Conservation (phyloP, 2,797 vertebrate genomes). For the Parotocinclus haroldoi region DNA sequence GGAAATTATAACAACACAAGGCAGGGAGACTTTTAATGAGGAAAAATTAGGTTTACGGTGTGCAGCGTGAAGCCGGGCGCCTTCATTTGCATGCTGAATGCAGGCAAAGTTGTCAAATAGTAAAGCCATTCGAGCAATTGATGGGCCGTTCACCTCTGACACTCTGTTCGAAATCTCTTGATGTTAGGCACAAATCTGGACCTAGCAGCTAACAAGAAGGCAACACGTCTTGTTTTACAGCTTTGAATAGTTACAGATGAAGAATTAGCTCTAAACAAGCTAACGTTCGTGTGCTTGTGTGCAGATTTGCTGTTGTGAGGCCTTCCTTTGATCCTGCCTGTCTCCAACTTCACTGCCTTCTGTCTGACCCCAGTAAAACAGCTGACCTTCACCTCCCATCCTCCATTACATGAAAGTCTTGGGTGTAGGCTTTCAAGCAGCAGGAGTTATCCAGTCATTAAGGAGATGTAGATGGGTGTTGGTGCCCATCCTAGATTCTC, state of each 20-base stretch:
- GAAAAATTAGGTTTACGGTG: conserved; percentile 47
- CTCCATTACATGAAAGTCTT: conserved; percentile 43
- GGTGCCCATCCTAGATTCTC: conserved; percentile 36
- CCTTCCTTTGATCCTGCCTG: conserved; percentile 45
- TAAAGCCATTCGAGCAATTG: conserved; percentile 4
- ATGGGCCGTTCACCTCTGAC: conserved; percentile 14
- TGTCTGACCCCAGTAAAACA: conserved; percentile 50
- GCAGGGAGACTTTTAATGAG: conserved; percentile 54
- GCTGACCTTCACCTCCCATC: conserved; percentile 43
- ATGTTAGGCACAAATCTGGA: neutral
- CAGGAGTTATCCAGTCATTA: conserved; percentile 44
- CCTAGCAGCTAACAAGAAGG: neutral
- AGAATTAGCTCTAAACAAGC: neutral
- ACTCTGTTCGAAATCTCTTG: neutral
- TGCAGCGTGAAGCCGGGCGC: conserved; percentile 11
- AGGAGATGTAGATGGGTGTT: conserved; percentile 35
- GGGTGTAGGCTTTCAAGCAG: conserved; percentile 48
- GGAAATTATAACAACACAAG: conserved; percentile 49
- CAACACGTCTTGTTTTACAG: neutral
- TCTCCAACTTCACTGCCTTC: conserved; percentile 47
- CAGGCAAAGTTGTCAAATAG: conserved; percentile 22
- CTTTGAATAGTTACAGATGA: no score
- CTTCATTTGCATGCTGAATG: conserved; percentile 37
- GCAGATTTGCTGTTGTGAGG: conserved; percentile 9
- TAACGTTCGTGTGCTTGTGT: conserved; percentile 6